Conservation (phyloP, 2,797 vertebrate genomes). For the Falco biarmicus region DNA sequence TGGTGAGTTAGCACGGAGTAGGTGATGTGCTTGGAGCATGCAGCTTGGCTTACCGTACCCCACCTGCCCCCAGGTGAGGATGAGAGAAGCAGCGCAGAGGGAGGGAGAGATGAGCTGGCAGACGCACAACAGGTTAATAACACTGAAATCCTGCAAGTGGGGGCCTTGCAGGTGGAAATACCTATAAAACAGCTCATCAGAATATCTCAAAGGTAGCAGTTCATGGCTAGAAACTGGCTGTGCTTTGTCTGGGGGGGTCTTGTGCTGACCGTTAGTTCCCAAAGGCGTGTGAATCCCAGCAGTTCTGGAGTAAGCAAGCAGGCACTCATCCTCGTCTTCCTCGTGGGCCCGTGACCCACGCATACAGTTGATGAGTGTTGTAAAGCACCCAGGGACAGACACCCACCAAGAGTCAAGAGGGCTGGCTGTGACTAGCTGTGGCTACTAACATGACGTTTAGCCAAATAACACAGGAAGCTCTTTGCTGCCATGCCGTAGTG, state of each 20-base stretch:
- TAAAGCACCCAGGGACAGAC: neutral
- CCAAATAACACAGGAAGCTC: neutral
- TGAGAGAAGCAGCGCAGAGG: neutral
- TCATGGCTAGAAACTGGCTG: neutral
- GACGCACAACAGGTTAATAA: neutral
- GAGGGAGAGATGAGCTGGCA: neutral
- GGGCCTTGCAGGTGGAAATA: neutral
- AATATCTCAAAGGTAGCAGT: neutral
- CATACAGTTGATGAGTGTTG: neutral
- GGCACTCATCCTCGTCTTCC: neutral
- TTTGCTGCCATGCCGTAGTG: accelerated
- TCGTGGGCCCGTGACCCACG: neutral
- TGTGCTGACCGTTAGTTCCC: neutral
- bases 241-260: neutral
- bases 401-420: accelerated
- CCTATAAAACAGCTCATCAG: neutral
- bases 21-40: accelerated
- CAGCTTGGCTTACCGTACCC: neutral
- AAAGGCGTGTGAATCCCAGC: neutral
- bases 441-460: neutral
- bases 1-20: neutral
- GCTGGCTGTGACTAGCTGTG: neutral
- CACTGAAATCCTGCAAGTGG: neutral
- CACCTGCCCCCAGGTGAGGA: accelerated
- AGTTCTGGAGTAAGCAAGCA: accelerated